These are phyloP conservation scores for Sanderia malayensis DNA, from an alignment of 30 jellyfish, hydroid and myxozoan genomes.

Conservation along the genomic window DNA sequence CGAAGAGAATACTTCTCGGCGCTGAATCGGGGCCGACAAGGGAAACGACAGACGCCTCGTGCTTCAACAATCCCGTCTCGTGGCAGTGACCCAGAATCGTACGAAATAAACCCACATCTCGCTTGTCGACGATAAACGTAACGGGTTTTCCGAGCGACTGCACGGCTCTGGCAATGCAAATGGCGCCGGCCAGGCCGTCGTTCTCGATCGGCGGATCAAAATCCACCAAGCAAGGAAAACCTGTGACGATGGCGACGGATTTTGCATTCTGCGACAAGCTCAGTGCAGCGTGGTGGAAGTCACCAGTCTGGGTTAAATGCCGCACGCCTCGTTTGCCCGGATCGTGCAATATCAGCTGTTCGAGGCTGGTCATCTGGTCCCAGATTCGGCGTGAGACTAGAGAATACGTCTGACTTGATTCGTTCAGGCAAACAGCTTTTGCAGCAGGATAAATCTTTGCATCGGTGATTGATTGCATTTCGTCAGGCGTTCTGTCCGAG, in stretches of 20 bases:
- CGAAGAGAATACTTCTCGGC: slow-evolving; percentile 32
- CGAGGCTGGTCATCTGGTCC: slow-evolving; percentile 34
- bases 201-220: slow-evolving; percentile 69
- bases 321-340: slow-evolving; percentile 72
- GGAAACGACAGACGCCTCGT: slow-evolving; percentile 50
- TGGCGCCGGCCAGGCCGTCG: slow-evolving; percentile 90
- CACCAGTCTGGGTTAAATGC: slow-evolving; percentile 38
- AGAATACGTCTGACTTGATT: slow-evolving; percentile 36
- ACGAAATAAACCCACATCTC: slow-evolving; percentile 19
- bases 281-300: slow-evolving; percentile 67
- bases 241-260: slow-evolving; percentile 73
- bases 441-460: slow-evolving; percentile 66
- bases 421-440: slow-evolving; percentile 62
- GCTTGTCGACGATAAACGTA: slow-evolving; percentile 69
- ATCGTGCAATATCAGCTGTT: slow-evolving; percentile 49
- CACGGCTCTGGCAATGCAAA: slow-evolving; percentile 75
- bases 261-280: slow-evolving; percentile 59
- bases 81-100: slow-evolving; percentile 48
- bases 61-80: slow-evolving; percentile 41
- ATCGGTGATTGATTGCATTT: slow-evolving; percentile 32
- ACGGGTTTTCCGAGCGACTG: slow-evolving; percentile 66
- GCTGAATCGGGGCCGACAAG: slow-evolving; percentile 32
- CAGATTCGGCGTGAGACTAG: slow-evolving; percentile 47
- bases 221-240: slow-evolving; percentile 71
- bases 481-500: slow-evolving; percentile 54